Conservation (phyloP, 2,888 invertebrate genomes). For the Lepidochrysops patricia region DNA sequence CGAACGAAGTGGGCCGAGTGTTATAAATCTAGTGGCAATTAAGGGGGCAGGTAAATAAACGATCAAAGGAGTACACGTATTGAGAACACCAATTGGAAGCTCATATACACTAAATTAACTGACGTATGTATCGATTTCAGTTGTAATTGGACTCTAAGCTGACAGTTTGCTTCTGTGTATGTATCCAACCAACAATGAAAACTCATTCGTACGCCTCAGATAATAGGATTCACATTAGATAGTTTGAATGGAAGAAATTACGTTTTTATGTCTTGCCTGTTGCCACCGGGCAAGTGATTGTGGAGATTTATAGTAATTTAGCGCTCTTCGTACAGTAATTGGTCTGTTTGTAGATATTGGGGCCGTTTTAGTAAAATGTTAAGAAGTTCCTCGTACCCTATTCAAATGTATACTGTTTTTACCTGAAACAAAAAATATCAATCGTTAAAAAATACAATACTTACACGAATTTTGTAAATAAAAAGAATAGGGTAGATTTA, state of each 20-base stretch:
- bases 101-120: conserved; percentile 4
- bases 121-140: conserved; percentile 35
- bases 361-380: not conserved
- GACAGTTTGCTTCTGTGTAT: conserved; percentile 34
- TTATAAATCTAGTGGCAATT: not conserved
- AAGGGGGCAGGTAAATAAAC: conserved; percentile 4
- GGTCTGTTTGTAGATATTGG: not conserved
- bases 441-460: not conserved
- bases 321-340: conserved; percentile 15
- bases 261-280: conserved; percentile 21
- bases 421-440: not conserved
- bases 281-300: conserved; percentile 31
- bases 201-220: conserved; percentile 25
- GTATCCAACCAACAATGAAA: conserved; percentile 22
- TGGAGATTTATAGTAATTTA: conserved; percentile 20
- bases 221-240: conserved; percentile 26
- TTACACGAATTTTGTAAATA: too few relatives aligned
- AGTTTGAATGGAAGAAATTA: conserved; percentile 8
- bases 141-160: conserved; percentile 48
- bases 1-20: not conserved
- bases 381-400: not conserved
- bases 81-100: conserved; percentile 1
- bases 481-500: too few relatives aligned
- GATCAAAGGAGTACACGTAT: not conserved
- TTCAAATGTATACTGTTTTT: not conserved